Evolutionary conservation across 2,113 vertebrate species (phyloP).

Genomic region (Oreochromis aureus): DNA sequence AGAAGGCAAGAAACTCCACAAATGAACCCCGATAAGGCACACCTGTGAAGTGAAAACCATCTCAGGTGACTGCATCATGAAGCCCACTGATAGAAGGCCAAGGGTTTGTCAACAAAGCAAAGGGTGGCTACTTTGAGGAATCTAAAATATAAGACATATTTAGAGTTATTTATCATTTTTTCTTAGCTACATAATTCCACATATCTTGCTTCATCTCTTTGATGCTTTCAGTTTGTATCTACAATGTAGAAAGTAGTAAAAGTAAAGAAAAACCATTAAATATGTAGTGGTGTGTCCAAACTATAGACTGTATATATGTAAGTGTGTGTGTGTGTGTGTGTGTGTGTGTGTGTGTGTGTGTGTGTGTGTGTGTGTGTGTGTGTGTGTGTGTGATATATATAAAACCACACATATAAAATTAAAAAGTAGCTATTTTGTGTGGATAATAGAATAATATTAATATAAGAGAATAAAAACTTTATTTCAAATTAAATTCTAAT

Average conservation of each 20-base stretch:
- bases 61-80: neutral
- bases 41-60: neutral
- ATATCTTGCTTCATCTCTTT: neutral
- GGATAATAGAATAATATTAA: neutral
- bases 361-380: too few species aligned
- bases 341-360: neutral
- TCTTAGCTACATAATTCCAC: neutral
- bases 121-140: neutral
- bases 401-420: neutral
- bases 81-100: neutral
- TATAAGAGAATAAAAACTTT: fast-evolving
- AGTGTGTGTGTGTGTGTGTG: neutral
- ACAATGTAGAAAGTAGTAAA: neutral
- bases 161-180: neutral
- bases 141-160: neutral
- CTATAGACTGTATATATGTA: neutral
- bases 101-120: neutral
- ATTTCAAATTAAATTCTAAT: neutral
- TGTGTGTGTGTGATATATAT: neutral
- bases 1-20: neutral
- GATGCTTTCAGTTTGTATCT: neutral
- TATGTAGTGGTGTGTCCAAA: neutral
- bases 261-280: neutral
- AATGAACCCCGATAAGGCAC: neutral
- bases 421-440: neutral